phyloP scores from a whole-genome alignment of 1,140 invertebrate genomes.

The Philotrypesis tridentata region DNA sequence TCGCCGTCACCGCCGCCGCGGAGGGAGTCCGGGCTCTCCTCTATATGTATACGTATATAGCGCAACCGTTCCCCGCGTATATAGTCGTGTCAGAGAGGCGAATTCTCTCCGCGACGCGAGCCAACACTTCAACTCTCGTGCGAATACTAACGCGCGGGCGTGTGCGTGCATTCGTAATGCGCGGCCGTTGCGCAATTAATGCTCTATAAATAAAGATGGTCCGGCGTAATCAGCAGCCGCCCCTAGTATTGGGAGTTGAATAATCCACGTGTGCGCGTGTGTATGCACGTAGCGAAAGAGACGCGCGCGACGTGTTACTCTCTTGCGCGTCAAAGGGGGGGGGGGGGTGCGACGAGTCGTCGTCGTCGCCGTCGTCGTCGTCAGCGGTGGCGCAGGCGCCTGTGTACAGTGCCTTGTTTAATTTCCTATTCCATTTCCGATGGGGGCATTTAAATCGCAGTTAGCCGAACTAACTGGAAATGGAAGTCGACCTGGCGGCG shows the following conservation, averaged over 20 bases:
- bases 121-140: constrained; percentile 14
- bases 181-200: background rate
- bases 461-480: constrained; percentile 66
- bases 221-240: background rate
- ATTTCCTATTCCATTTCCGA: constrained; percentile 71
- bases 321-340: background rate
- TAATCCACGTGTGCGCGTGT: background rate
- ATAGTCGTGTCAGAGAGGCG: constrained; percentile 5
- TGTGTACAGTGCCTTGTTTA: constrained; percentile 66
- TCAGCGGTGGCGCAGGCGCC: constrained; percentile 33
- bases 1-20: no score
- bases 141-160: constrained; percentile 17
- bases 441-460: constrained; percentile 69
- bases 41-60: no score
- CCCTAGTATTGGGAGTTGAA: no score
- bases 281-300: no score
- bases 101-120: background rate
- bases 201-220: constrained; percentile 19
- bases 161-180: background rate
- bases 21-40: background rate
- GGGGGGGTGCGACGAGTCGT: background rate
- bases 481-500: constrained; percentile 59
- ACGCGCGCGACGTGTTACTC: no score
- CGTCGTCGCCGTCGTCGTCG: background rate
- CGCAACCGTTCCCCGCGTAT: no score